Percentiles rank a stretch among this genome's conserved stretches.
Conservation (phyloP, 2,797 vertebrate species). For the Podarcis lilfordi region DNA sequence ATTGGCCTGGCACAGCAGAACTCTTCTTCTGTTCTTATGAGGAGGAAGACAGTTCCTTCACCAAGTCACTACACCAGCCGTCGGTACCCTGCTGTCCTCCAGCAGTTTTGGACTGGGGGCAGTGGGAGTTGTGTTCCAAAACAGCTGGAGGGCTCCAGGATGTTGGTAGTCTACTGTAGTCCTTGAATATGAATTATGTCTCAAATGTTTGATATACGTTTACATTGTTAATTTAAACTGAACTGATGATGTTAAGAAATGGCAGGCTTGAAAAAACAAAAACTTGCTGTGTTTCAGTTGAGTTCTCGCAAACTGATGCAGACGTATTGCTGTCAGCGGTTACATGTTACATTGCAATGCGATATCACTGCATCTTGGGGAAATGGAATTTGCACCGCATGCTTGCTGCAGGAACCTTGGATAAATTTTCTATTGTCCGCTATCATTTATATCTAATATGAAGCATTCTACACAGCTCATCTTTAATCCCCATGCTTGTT, state of each 20-base stretch:
- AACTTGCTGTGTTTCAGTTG: constrained; percentile 21
- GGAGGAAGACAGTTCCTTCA: no score
- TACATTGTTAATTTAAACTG: constrained; percentile 21
- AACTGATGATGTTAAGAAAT: neutral
- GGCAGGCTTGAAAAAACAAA: neutral
- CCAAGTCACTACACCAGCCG: no score
- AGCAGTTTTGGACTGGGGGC: no score
- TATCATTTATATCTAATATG: constrained; percentile 78
- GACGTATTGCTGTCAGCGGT: constrained; percentile 42
- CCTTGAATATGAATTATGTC: constrained; percentile 36
- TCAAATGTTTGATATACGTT: constrained; percentile 37
- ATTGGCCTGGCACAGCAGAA: no score
- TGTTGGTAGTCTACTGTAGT: neutral
- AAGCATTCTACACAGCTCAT: constrained; percentile 68
- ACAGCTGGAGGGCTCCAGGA: no score
- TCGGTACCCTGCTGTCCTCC: no score
- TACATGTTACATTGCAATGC: constrained; percentile 46
- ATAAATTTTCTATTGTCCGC: constrained; percentile 74
- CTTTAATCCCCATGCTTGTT: constrained; percentile 78
- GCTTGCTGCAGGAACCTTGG: constrained; percentile 64
- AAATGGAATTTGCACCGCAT: constrained; percentile 69
- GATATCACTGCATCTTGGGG: constrained; percentile 61
- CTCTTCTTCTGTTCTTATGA: no score
- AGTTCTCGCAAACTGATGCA: constrained; percentile 52
- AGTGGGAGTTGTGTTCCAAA: no score